phyloP scores from a whole-genome alignment of 2,797 vertebrate genomes.

The Gadopsis bispinosus region DNA sequence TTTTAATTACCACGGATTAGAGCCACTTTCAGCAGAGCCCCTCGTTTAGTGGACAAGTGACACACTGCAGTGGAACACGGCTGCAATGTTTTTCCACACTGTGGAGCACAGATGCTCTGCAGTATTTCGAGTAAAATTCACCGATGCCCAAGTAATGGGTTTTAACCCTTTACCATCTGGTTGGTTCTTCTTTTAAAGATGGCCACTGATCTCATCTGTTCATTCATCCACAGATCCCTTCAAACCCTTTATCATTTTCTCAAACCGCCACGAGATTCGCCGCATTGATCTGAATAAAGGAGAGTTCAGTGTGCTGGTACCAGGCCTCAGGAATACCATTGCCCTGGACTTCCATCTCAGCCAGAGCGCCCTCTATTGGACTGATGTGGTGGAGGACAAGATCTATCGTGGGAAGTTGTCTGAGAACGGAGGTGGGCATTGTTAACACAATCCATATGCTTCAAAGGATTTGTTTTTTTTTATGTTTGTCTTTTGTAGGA shows the following conservation, averaged over 20 bases:
- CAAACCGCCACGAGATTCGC: slow-evolving; percentile 97
- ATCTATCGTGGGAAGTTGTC: slow-evolving; percentile 97
- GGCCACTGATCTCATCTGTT: not conserved
- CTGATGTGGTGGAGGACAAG: slow-evolving; percentile 98
- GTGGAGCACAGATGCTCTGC: slow-evolving; percentile 39
- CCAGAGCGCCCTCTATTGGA: slow-evolving; percentile 97
- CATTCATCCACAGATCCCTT: slow-evolving; percentile 88
- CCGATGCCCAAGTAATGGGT: not conserved
- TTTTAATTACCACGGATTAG: slow-evolving; percentile 78
- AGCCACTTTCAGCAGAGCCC: slow-evolving; percentile 52
- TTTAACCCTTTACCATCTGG: slow-evolving; percentile 24
- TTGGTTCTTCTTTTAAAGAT: not conserved
- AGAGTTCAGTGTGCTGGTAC: slow-evolving; percentile 96
- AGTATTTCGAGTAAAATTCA: slow-evolving; percentile 29
- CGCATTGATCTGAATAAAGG: slow-evolving; percentile 96
- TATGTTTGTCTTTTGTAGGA: not conserved
- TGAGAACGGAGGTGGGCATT: slow-evolving; percentile 91
- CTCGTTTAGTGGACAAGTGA: slow-evolving; percentile 46
- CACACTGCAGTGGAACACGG: slow-evolving; percentile 47
- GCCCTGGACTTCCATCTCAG: slow-evolving; percentile 97
- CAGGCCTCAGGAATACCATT: slow-evolving; percentile 96
- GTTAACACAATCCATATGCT: not conserved
- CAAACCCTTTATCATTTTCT: slow-evolving; percentile 98
- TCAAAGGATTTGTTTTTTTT: not conserved
- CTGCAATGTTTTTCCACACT: slow-evolving; percentile 23